Evolutionary conservation across 2,113 vertebrate species (phyloP).

Genomic region (Parotia lawesii): DNA sequence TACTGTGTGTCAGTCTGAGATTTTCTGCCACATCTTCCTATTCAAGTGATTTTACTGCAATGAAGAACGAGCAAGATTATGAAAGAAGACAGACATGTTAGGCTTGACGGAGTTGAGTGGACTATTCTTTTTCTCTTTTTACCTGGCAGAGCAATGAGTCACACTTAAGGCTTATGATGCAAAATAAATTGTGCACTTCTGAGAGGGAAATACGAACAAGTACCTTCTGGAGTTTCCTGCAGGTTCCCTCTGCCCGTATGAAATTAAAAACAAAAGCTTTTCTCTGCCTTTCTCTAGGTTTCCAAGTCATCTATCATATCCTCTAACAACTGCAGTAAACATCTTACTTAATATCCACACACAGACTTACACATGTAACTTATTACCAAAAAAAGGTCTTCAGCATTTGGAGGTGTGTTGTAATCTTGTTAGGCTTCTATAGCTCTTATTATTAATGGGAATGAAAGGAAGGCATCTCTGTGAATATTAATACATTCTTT

Average conservation of each 20-base stretch:
- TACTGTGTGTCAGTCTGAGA: background rate
- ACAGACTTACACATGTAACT: background rate
- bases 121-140: background rate
- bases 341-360: background rate
- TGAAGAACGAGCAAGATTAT: background rate
- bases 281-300: background rate
- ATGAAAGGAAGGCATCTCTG: background rate
- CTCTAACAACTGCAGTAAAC: background rate
- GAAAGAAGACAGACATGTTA: background rate
- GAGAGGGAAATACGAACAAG: background rate
- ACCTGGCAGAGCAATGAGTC: background rate
- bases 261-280: background rate
- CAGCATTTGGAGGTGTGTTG: background rate
- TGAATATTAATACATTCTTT: background rate
- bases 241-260: background rate
- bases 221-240: background rate
- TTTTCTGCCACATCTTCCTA: background rate
- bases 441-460: background rate
- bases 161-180: background rate
- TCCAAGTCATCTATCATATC: background rate
- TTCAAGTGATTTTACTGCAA: background rate
- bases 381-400: background rate
- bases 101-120: background rate
- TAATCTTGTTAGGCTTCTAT: constrained; percentile 6
- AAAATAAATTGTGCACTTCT: background rate